Conservation (phyloP, 2,888 invertebrate genomes). For the Limnephilus auricula region DNA sequence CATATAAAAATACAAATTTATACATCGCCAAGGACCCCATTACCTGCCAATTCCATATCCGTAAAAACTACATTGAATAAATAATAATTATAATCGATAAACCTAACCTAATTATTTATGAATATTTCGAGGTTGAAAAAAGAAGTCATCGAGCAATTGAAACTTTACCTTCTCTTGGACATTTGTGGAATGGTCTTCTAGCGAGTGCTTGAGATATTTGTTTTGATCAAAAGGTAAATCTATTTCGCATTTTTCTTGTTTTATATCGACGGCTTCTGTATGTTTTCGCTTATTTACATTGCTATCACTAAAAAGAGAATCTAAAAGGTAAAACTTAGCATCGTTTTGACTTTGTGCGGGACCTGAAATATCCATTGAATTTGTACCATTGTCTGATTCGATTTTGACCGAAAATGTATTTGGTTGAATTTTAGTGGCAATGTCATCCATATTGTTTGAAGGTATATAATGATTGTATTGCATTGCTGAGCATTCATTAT, state of each 20-base stretch:
- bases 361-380: not conserved
- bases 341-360: not conserved
- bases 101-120: slow-evolving; percentile 14
- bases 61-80: not conserved
- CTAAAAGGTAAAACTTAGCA: slow-evolving; percentile 29
- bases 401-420: not conserved
- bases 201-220: not conserved
- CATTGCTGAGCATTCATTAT: not conserved
- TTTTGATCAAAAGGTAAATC: not conserved
- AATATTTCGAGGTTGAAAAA: slow-evolving; percentile 28
- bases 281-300: not conserved
- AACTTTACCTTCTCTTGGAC: slow-evolving; percentile 25
- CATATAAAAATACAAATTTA: slow-evolving; percentile 30
- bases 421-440: not conserved
- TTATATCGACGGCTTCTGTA: not conserved
- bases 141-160: slow-evolving; percentile 25
- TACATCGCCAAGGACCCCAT: not conserved
- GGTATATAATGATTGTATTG: not conserved
- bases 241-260: not conserved
- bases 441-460: not conserved
- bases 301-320: slow-evolving; percentile 31
- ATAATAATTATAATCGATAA: not conserved
- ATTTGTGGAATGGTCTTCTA: slow-evolving; percentile 37
- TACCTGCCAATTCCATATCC: slow-evolving; percentile 8
- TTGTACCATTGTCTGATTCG: not conserved